Evolutionary conservation across 92 coral and sea anemone genomes (phyloP).

Genomic region (Galaxea fascicularis): DNA sequence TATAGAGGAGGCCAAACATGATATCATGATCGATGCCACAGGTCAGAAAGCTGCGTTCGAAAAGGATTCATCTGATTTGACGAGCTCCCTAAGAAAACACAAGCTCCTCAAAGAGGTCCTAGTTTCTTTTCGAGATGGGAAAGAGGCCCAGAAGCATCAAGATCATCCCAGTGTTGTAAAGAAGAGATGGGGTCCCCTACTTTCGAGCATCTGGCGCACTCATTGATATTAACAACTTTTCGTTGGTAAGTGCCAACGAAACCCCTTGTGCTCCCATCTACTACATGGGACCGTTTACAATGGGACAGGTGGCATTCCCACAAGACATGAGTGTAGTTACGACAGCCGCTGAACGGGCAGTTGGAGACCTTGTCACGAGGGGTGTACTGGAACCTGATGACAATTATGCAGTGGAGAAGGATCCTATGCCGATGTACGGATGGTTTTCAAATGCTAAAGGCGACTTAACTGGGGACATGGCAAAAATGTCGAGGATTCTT

Average conservation of each 20-base stretch:
- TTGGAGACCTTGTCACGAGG: slow-evolving; percentile 33
- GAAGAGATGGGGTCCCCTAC: slow-evolving; percentile 36
- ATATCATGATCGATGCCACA: slow-evolving; percentile 53
- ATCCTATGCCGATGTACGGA: slow-evolving; percentile 43
- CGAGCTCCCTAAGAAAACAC: slow-evolving; percentile 19
- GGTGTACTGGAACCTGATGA: slow-evolving; percentile 32
- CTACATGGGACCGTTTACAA: slow-evolving; percentile 56
- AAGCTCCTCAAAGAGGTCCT: slow-evolving; percentile 46
- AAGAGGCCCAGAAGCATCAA: slow-evolving; percentile 4
- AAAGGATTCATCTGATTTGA: slow-evolving; percentile 37
- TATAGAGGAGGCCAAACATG: slow-evolving; percentile 32
- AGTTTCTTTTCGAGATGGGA: slow-evolving; percentile 32
- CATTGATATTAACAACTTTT: slow-evolving; percentile 44
- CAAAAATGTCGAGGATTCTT: slow-evolving; percentile 26
- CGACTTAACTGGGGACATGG: slow-evolving; percentile 26
- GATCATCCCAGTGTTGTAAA: slow-evolving; percentile 35
- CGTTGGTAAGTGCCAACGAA: slow-evolving; percentile 22
- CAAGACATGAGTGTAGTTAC: slow-evolving; percentile 46
- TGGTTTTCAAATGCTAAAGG: slow-evolving; percentile 44
- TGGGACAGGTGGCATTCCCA: slow-evolving; percentile 50
- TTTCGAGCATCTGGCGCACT: slow-evolving; percentile 52
- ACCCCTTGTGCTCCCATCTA: slow-evolving; percentile 36
- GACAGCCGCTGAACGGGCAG: slow-evolving; percentile 50
- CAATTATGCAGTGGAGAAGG: slow-evolving; percentile 1
- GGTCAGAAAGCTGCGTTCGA: slow-evolving; percentile 51